Conservation (phyloP, 2,113 vertebrate species). For the Pterophyllum scalare region DNA sequence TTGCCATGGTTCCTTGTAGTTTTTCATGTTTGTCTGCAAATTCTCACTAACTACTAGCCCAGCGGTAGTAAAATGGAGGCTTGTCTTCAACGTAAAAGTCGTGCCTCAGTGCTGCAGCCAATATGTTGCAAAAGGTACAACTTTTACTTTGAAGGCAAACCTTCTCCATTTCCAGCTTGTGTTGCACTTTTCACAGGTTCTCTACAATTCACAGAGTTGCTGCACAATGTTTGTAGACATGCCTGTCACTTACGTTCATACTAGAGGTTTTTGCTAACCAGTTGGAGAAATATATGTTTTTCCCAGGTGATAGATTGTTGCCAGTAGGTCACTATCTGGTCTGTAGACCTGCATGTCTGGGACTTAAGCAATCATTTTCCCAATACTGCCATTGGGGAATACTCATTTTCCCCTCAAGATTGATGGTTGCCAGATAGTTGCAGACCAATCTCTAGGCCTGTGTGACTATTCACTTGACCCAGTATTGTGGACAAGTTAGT, state of each 20-base stretch:
- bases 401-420: neutral
- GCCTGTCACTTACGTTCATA: neutral
- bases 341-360: neutral
- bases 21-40: neutral
- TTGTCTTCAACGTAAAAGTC: neutral
- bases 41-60: neutral
- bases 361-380: neutral
- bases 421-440: neutral
- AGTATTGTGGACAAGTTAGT: neutral
- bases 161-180: neutral
- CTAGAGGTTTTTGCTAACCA: neutral
- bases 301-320: neutral
- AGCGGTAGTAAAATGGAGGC: neutral
- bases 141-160: neutral
- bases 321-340: neutral
- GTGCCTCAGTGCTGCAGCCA: too few species aligned
- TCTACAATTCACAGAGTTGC: neutral
- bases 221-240: neutral
- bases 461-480: neutral
- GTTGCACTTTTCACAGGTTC: neutral
- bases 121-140: neutral
- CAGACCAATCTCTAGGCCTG: slow-evolving; percentile 3
- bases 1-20: neutral
- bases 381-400: neutral
- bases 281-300: neutral